Conservation (phyloP, 2,888 invertebrate genomes). For the Drosophila prostipennis region DNA sequence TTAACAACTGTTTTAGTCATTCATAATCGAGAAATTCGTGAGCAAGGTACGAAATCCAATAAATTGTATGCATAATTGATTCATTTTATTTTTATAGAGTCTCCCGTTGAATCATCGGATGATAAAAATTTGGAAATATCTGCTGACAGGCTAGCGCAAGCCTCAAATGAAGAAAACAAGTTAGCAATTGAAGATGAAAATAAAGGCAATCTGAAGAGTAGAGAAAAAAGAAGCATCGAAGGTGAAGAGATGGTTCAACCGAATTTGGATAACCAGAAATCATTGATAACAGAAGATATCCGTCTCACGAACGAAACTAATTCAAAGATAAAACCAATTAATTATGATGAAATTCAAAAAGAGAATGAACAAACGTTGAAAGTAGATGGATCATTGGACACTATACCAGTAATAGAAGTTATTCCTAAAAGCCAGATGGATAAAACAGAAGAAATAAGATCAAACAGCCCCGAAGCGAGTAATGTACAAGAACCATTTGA, state of each 20-base stretch:
- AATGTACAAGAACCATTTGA: neutral
- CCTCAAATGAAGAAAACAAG: neutral
- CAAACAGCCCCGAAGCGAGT: conserved; percentile 1
- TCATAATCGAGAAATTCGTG: conserved; percentile 6
- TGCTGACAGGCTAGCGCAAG: neutral
- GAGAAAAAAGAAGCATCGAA: conserved; percentile 2
- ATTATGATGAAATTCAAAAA: neutral
- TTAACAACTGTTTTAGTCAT: conserved; percentile 1
- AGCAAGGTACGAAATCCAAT: neutral
- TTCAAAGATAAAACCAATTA: too few species aligned
- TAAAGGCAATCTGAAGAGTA: neutral
- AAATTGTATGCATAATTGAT: neutral
- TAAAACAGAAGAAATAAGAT: neutral
- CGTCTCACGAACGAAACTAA: neutral
- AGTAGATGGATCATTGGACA: neutral
- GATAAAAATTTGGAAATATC: neutral
- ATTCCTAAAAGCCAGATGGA: neutral
- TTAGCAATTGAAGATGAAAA: neutral
- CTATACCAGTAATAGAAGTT: neutral
- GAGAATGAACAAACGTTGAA: neutral
- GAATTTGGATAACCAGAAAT: neutral
- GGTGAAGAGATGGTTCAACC: neutral
- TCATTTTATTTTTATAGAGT: neutral
- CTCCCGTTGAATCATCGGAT: neutral
- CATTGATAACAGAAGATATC: neutral